A percentile compares a stretch with the other conserved stretches of the same genome.
These are phyloP conservation scores for Genyomyrus donnyi DNA, from an alignment of 2,113 vertebrate species.

Conservation along the genomic window DNA sequence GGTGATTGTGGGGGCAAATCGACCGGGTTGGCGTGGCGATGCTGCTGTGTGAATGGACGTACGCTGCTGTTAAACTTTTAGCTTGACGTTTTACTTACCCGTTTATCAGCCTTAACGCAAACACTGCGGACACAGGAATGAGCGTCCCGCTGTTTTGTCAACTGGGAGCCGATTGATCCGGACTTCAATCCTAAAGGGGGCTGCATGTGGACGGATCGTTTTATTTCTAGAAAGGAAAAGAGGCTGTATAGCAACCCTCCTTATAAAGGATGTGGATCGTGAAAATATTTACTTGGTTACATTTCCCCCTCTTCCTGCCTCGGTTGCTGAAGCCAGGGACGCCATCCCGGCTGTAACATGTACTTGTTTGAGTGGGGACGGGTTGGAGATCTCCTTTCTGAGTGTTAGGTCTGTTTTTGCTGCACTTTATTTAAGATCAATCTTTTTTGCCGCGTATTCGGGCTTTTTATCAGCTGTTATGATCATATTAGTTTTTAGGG, in stretches of 20 bases:
- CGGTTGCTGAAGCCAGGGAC: background rate
- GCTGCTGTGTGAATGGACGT: slow-evolving; percentile 28
- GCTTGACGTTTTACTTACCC: background rate
- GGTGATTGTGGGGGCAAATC: background rate
- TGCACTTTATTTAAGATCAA: background rate
- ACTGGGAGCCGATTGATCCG: background rate
- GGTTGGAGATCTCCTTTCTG: background rate
- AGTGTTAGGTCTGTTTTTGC: background rate
- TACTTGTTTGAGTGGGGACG: background rate
- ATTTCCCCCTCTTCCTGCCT: background rate
- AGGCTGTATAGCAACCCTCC: background rate
- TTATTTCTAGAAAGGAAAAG: background rate
- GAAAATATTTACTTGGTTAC: background rate
- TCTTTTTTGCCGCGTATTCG: background rate
- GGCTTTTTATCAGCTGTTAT: background rate
- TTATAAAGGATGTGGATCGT: background rate
- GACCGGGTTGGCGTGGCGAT: slow-evolving; percentile 32
- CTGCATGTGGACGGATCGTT: background rate
- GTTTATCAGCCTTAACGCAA: background rate
- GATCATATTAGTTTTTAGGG: background rate
- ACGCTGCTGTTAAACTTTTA: background rate
- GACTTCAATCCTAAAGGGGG: background rate
- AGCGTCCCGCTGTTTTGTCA: background rate
- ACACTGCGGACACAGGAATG: background rate
- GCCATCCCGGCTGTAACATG: background rate